These are phyloP conservation scores for Gorsachius goisagi DNA, from an alignment of 2,113 vertebrate species.

Conservation along the genomic window DNA sequence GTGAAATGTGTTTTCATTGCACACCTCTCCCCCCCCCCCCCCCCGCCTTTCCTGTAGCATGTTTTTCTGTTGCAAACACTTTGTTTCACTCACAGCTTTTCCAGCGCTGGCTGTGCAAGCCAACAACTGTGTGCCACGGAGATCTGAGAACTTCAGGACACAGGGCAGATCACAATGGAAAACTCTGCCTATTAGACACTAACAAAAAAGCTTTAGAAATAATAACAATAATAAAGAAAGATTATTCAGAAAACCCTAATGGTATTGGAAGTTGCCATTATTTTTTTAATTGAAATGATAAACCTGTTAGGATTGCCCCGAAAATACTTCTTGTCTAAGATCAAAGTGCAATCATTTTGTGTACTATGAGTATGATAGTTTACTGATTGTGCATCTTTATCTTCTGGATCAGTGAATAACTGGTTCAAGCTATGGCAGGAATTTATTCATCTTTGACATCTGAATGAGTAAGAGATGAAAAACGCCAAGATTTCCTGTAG, in stretches of 20 bases:
- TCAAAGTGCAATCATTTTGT: background rate
- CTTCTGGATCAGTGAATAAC: constrained; percentile 52
- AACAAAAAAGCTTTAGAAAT: background rate
- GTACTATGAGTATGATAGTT: background rate
- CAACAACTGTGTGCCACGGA: background rate
- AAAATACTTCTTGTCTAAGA: background rate
- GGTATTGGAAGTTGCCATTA: background rate
- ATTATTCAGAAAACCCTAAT: background rate
- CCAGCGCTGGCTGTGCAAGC: rapidly evolving
- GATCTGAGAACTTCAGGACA: background rate
- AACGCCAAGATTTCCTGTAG: background rate
- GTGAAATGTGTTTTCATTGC: background rate
- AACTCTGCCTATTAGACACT: background rate
- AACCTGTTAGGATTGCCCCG: background rate
- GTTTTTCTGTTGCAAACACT: background rate
- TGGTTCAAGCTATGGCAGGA: constrained; percentile 10
- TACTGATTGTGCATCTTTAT: background rate
- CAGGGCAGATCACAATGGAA: background rate
- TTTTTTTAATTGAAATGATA: background rate
- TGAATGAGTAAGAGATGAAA: background rate
- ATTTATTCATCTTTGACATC: constrained; percentile 13
- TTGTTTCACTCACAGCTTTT: background rate
- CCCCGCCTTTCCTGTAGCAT: rapidly evolving
- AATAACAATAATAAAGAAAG: background rate
- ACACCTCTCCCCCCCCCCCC: background rate